Conservation (phyloP, 2,888 invertebrate species). For the Linnaemya vulpina region DNA sequence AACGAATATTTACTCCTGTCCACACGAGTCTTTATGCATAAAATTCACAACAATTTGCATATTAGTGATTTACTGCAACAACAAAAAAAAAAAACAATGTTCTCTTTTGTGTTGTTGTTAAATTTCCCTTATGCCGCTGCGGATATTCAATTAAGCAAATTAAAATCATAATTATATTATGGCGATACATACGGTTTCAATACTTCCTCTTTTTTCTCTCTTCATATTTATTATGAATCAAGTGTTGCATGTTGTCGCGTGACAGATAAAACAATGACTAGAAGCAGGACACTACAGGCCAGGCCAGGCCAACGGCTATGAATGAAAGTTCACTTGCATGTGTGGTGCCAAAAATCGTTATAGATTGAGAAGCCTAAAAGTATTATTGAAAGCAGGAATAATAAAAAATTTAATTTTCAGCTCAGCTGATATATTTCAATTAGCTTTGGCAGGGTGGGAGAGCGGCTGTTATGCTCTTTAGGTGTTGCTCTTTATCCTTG, state of each 20-base stretch:
- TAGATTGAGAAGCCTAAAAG: background rate
- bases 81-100: background rate
- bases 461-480: background rate
- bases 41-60: slow-evolving; percentile 37
- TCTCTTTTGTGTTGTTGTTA: slow-evolving; percentile 7
- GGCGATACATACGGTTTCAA: slow-evolving; percentile 33
- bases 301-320: slow-evolving; percentile 18
- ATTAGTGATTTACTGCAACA: slow-evolving; percentile 34
- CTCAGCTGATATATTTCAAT: background rate
- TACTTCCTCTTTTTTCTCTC: background rate
- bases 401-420: slow-evolving; percentile 4
- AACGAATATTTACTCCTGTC: background rate
- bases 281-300: slow-evolving; percentile 1
- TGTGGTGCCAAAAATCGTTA: background rate
- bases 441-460: background rate
- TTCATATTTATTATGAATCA: background rate
- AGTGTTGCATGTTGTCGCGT: slow-evolving; percentile 23
- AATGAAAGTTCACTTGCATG: background rate
- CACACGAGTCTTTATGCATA: slow-evolving; percentile 10
- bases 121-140: slow-evolving; percentile 16
- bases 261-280: slow-evolving; percentile 34
- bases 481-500: background rate
- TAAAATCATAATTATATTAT: slow-evolving; percentile 70
- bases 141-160: slow-evolving; percentile 72
- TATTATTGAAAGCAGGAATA: background rate